Percentiles rank a stretch among this genome's conserved stretches.
phyloP scores from a whole-genome alignment of 2,113 vertebrate species.

The Atherinomorus stipes region DNA sequence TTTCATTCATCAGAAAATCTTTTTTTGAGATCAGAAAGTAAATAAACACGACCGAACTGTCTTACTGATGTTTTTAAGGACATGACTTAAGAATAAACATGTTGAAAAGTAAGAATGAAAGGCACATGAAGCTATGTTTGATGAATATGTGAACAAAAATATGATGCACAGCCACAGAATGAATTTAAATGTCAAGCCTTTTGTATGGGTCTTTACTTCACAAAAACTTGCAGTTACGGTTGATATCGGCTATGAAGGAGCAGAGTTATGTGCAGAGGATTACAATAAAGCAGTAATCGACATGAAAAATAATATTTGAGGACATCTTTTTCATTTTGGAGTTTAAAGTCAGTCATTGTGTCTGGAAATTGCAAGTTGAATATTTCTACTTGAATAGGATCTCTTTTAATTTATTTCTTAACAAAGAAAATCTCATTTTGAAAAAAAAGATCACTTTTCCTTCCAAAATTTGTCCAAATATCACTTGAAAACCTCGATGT shows the following conservation, averaged over 20 bases:
- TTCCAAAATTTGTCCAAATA: too few relatives aligned
- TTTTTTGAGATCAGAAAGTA: not conserved
- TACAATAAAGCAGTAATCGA: too few relatives aligned
- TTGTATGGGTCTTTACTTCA: not conserved
- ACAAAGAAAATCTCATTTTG: too few relatives aligned
- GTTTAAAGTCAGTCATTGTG: not conserved
- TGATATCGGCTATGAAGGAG: not conserved
- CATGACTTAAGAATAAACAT: conserved; percentile 14
- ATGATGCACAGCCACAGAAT: not conserved
- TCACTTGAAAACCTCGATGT: too few relatives aligned
- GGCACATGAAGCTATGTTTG: not conserved
- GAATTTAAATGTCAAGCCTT: too few relatives aligned
- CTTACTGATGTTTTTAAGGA: not conserved
- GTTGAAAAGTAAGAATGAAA: conserved; percentile 12
- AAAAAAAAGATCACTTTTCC: too few relatives aligned
- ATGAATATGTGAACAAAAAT: not conserved
- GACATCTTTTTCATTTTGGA: not conserved
- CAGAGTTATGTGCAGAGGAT: not conserved
- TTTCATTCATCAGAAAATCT: not conserved
- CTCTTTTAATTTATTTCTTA: too few relatives aligned
- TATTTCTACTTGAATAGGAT: not conserved
- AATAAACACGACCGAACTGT: conserved; percentile 7
- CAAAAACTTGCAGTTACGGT: not conserved
- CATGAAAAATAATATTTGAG: too few relatives aligned
- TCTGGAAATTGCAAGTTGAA: not conserved